Evolutionary conservation across 2,888 invertebrate genomes (phyloP), one percentile per base, ranked within the genome.

Genomic region (Aspidiotus destructor): DNA sequence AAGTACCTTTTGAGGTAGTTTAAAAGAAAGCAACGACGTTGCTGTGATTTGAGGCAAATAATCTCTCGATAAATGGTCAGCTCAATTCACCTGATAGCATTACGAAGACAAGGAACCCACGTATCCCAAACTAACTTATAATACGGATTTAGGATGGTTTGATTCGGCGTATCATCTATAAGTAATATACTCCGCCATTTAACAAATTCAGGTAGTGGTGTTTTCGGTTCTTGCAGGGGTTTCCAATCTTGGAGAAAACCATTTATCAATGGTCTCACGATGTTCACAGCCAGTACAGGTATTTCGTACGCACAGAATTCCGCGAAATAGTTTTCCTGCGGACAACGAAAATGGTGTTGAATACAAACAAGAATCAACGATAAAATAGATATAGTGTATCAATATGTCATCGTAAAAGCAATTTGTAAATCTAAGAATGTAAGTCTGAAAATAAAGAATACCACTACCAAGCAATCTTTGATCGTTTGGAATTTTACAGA

Each of bases 81-180:
- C 53, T 54, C 63, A 10, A 84, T 85, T 83, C 78, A 87, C 88
- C 84, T 83, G 72, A 87, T 83, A 57, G 87, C 86, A 54, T 81
- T 80, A 73, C 88, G 83, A 71, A 95, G 81, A 70, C 84, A 82
- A n/a, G 93, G 93, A 80, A 94, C 85, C 85, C 92, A 92, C 71
- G 89, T 86, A 75, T 92, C 89, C 93, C 94, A 94, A 73, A 96
- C 79, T 70, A 95, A 80, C 74, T 86, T 85, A 78, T 91, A 88
- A 75, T 89, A 93, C 0, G 91, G 88, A 55, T 69, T 62, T 7
- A 62, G 28, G 73, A 83, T 84, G 53, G 82, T 79, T 8, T 82
- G 80, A n/a, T 72, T 70, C 44, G 71, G 71, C 8, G 72, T 68
- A 15, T 72, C 71, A 55, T 76, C 78, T 64, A 72, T 75, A 71